Evolutionary conservation across 1,140 invertebrate genomes (phyloP).

Genomic region (Nixonia krombeini): DNA sequence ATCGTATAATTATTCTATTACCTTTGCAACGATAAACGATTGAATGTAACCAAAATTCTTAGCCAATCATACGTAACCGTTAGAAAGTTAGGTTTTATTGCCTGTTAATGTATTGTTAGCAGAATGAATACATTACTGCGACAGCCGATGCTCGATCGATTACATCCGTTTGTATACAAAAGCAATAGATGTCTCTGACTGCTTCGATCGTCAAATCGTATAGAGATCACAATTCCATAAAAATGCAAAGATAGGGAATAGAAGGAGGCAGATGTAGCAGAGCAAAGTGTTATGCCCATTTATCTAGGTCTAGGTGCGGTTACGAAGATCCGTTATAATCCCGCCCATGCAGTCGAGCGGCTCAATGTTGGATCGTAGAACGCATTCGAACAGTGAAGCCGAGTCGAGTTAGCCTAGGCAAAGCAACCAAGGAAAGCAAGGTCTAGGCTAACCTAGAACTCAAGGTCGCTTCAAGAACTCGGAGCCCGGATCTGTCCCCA

Average conservation of each 20-base stretch:
- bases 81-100: too few species aligned
- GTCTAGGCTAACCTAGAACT: constrained; percentile 58
- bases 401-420: constrained; percentile 5
- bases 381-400: constrained; percentile 10
- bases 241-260: neutral
- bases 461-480: constrained; percentile 59
- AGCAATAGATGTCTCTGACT: constrained; percentile 4
- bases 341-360: constrained; percentile 49
- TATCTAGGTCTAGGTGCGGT: constrained; percentile 64
- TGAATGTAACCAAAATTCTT: too few species aligned
- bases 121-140: neutral
- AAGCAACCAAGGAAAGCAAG: constrained; percentile 42
- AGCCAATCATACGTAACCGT: too few species aligned
- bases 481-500: constrained; percentile 57
- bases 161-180: neutral
- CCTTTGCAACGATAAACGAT: too few species aligned
- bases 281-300: constrained; percentile 39
- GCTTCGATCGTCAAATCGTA: neutral
- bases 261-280: neutral
- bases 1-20: too few species aligned
- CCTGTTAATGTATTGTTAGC: too few species aligned
- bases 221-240: constrained; percentile 1
- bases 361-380: constrained; percentile 12
- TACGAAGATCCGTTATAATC: constrained; percentile 58
- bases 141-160: constrained; percentile 2